These are phyloP conservation scores for Corythoichthys haematopterus DNA, from an alignment of 2,113 vertebrate species.

Conservation along the genomic window DNA sequence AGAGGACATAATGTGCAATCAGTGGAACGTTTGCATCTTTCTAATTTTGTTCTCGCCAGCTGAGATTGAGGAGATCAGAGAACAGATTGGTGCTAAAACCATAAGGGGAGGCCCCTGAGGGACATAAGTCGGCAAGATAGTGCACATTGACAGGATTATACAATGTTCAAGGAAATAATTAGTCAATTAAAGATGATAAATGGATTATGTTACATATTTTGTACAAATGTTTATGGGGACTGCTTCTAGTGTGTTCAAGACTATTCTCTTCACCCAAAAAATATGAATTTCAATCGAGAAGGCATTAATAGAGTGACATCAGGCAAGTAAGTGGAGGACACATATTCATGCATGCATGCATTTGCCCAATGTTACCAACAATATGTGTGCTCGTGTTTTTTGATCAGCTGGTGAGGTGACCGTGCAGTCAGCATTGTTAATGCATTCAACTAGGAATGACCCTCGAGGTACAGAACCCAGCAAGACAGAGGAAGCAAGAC, in stretches of 20 bases:
- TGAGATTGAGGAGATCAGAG: conserved; percentile 3
- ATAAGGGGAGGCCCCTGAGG: conserved; percentile 1
- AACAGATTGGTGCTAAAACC: conserved; percentile 14
- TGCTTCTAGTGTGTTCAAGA: conserved; percentile 30
- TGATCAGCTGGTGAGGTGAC: conserved; percentile 45
- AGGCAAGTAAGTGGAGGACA: conserved; percentile 23
- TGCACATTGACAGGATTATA: neutral
- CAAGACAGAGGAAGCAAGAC: neutral
- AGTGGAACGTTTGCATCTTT: conserved; percentile 1
- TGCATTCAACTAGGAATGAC: conserved; percentile 47
- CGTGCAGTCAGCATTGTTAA: conserved; percentile 50
- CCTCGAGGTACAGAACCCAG: conserved; percentile 26
- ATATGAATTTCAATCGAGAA: conserved; percentile 32
- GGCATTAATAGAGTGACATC: conserved; percentile 19
- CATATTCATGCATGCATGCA: conserved; percentile 14
- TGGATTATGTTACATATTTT: neutral
- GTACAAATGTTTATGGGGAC: conserved; percentile 18
- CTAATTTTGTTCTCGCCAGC: conserved; percentile 6
- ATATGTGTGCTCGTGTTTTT: conserved; percentile 32
- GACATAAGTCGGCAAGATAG: neutral
- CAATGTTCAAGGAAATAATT: neutral
- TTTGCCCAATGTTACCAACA: conserved; percentile 18
- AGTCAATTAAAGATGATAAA: neutral
- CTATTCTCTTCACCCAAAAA: conserved; percentile 32
- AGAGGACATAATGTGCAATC: conserved; percentile 11